phyloP scores from a whole-genome alignment of 2,113 vertebrate genomes.

The Morone chrysops region DNA sequence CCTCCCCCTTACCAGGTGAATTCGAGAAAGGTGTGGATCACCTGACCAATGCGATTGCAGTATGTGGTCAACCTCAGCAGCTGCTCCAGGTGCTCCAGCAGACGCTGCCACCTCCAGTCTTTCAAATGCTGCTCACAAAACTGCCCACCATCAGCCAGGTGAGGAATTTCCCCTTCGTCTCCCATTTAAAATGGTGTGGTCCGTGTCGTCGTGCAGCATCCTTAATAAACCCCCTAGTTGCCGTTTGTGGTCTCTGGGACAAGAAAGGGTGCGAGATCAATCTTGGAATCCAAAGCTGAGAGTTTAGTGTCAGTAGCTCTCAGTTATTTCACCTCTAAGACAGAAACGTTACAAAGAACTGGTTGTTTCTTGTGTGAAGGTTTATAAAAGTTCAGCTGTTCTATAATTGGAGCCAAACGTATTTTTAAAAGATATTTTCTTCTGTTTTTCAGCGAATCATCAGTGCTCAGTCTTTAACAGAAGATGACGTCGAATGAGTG shows the following conservation, averaged over 20 bases:
- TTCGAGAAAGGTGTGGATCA: constrained; percentile 93
- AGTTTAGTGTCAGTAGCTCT: constrained; percentile 63
- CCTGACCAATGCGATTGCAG: constrained; percentile 97
- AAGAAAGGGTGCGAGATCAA: constrained; percentile 83
- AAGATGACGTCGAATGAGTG: constrained; percentile 91
- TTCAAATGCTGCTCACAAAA: constrained; percentile 98
- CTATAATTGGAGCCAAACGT: background rate
- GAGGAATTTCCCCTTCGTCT: background rate
- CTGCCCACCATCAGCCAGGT: constrained; percentile 92
- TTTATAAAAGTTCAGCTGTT: background rate
- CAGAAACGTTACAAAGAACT: constrained; percentile 39
- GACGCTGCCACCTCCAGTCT: constrained; percentile 95
- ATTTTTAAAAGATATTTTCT: constrained; percentile 38
- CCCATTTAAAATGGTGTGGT: background rate
- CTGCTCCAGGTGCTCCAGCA: constrained; percentile 97
- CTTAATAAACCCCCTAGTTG: constrained; percentile 80
- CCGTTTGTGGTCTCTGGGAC: constrained; percentile 74
- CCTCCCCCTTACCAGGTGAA: constrained; percentile 40
- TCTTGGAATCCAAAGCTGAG: constrained; percentile 83
- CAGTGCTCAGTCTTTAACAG: constrained; percentile 88
- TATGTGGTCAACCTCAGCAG: constrained; percentile 98
- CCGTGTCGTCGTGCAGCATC: constrained; percentile 58
- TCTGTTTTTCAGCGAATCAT: constrained; percentile 88
- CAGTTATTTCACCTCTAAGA: constrained; percentile 84
- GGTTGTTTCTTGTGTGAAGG: background rate